Evolutionary conservation across 2,888 invertebrate genomes (phyloP), one percentile per base, ranked within the genome.

Genomic region (Chrysolina oricalcia): DNA sequence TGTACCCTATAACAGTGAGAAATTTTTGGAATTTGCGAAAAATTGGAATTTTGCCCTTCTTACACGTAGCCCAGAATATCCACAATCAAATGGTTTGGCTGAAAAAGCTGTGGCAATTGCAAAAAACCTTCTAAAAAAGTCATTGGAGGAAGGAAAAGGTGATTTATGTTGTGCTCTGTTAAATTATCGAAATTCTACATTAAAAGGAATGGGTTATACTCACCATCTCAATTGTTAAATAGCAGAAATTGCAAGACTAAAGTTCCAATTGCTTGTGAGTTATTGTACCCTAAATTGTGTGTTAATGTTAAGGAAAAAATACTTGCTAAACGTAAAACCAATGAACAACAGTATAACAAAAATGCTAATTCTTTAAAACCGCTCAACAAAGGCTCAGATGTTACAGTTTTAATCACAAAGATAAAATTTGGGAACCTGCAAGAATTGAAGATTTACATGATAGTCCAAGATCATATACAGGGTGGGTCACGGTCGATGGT

Each of bases 1-100:
- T n/a, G n/a, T n/a, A n/a, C 17, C n/a, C 15, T 48, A 17, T 19
- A 48, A n/a, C n/a, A 48, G 48, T 0, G 0, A 48, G n/a, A 48
- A n/a, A 48, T 48, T 48, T 17, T 8, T 13, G 13, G 19, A 69
- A 40, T 76, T 76, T 74, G 70, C 72, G n/a, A 65, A 71, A 1
- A 64, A 72, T 6, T 79, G 77, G 76, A 76, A 78, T 72, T 79
- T 78, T 40, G 48, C 46, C 13, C 46, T 46, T 13, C 2, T 46
- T 3, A 46, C 46, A 15, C 11, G 46, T 46, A 46, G 46, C 13
- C 15, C 46, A 64, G 43, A 76, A 19, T 74, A 71, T 70, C 71
- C 72, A 3, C 50, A 65, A 5, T 74, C 76, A 35, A 75, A 79
- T 74, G 78, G 73, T 6, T 67, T 78, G 35, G 75, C 71, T 19